phyloP scores from a whole-genome alignment of 1,140 invertebrate genomes.

The Monomorium pharaonis region DNA sequence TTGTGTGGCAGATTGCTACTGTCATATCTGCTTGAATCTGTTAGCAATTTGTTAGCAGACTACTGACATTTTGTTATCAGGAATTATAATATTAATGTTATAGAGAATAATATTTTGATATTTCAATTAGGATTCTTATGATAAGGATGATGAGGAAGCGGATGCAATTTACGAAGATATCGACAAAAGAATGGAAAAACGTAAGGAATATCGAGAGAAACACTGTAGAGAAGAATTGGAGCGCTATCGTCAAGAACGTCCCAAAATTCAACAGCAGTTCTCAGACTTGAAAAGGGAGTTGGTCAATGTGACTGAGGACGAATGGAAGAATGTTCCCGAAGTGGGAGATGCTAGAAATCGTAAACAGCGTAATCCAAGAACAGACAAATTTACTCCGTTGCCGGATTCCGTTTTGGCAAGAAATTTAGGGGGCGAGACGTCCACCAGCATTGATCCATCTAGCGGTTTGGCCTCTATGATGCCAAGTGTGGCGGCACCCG shows the following conservation, averaged over 20 bases:
- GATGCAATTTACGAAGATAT: constrained; percentile 99
- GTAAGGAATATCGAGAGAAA: constrained; percentile 97
- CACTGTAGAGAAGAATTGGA: constrained; percentile 95
- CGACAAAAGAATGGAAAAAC: constrained; percentile 99
- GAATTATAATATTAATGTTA: background rate
- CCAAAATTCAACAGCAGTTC: constrained; percentile 99
- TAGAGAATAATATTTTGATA: background rate
- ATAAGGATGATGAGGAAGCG: constrained; percentile 99
- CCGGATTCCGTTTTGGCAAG: constrained; percentile 98
- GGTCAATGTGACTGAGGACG: constrained; percentile 93
- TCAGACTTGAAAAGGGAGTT: constrained; percentile 98
- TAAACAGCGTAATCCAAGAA: constrained; percentile 97
- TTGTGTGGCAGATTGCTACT: too few species aligned
- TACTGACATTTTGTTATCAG: too few species aligned
- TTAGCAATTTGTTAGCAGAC: too few species aligned
- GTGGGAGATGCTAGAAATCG: constrained; percentile 99
- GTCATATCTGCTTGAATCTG: too few species aligned
- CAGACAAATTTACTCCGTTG: constrained; percentile 98
- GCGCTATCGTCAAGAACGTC: constrained; percentile 98
- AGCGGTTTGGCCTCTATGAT: constrained; percentile 94
- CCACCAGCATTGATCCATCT: constrained; percentile 93
- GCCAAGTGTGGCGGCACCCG: constrained; percentile 91
- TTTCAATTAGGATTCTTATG: constrained; percentile 97
- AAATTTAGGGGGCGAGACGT: constrained; percentile 94
- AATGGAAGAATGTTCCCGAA: constrained; percentile 99